These are phyloP conservation scores for Catharus bicknelli DNA, from an alignment of 2,113 vertebrate genomes.

Conservation along the genomic window DNA sequence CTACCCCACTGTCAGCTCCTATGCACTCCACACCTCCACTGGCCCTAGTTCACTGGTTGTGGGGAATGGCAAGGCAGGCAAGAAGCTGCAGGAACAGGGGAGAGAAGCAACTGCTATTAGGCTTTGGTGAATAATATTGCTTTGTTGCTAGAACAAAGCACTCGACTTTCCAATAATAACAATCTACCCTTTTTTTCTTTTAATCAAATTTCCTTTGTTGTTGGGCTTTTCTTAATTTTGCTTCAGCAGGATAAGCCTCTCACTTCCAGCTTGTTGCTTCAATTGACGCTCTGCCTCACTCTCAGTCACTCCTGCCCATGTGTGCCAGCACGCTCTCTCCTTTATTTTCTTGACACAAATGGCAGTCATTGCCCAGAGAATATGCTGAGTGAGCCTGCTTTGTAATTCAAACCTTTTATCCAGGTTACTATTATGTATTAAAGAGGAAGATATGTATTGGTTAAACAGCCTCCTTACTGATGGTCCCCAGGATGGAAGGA, in stretches of 20 bases:
- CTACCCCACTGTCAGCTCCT: not conserved
- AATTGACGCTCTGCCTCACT: not conserved
- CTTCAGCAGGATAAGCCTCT: slow-evolving; percentile 19
- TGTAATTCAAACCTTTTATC: slow-evolving; percentile 83
- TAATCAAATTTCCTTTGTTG: slow-evolving; percentile 54
- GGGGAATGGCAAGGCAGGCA: rapidly evolving
- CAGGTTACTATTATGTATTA: slow-evolving; percentile 73
- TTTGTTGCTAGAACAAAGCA: slow-evolving; percentile 54
- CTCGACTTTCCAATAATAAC: slow-evolving; percentile 51
- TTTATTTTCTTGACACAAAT: slow-evolving; percentile 82
- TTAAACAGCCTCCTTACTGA: slow-evolving; percentile 64
- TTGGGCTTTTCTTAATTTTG: slow-evolving; percentile 45
- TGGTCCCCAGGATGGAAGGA: slow-evolving; percentile 9
- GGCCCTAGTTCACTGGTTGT: not conserved
- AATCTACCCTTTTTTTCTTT: not conserved
- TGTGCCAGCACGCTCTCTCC: slow-evolving; percentile 10
- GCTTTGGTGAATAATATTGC: slow-evolving; percentile 28
- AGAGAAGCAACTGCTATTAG: not conserved
- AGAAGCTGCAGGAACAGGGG: not conserved
- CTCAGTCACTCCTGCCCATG: slow-evolving; percentile 38
- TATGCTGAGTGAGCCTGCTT: slow-evolving; percentile 71
- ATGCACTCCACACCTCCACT: rapidly evolving
- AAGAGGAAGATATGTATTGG: slow-evolving; percentile 76
- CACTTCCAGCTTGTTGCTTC: not conserved
- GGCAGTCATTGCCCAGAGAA: slow-evolving; percentile 75